Percentiles rank a stretch among this genome's conserved stretches.
Conservation (phyloP, 1,140 invertebrate genomes). For the Eriocheir sinensis region DNA sequence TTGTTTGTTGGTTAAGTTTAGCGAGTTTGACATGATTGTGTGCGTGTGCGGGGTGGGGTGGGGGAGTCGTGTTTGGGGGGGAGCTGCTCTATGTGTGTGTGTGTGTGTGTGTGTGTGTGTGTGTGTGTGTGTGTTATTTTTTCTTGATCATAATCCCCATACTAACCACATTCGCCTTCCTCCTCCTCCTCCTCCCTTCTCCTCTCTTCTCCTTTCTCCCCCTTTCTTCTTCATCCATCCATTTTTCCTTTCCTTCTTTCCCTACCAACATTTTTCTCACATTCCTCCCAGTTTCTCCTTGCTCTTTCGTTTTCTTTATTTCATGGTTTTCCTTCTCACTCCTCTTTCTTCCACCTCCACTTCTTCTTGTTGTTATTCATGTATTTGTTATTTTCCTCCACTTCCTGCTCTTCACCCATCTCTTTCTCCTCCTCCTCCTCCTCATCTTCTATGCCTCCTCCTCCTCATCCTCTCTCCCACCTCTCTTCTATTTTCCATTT, state of each 20-base stretch:
- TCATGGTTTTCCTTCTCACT: too few species aligned
- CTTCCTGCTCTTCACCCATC: too few species aligned
- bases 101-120: constrained; percentile 2
- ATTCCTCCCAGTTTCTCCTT: not conserved
- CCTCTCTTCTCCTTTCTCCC: not conserved
- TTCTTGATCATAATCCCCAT: not conserved
- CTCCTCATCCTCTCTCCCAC: not conserved
- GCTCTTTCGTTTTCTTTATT: not conserved
- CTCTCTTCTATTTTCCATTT: too few species aligned
- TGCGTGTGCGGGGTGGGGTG: not conserved
- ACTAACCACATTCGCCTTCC: not conserved
- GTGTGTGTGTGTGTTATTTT: not conserved
- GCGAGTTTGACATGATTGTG: not conserved
- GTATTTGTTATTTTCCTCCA: too few species aligned
- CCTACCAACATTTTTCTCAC: too few species aligned
- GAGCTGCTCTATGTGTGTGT: too few species aligned
- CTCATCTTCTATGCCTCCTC: not conserved
- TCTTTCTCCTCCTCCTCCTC: too few species aligned
- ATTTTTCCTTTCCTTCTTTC: not conserved
- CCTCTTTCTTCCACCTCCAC: not conserved
- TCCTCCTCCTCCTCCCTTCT: not conserved
- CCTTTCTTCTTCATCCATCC: not conserved
- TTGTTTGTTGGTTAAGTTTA: not conserved
- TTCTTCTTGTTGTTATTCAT: not conserved
- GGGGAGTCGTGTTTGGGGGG: not conserved